Evolutionary conservation across 1,140 invertebrate genomes (phyloP).

Genomic region (Planococcus citri): DNA sequence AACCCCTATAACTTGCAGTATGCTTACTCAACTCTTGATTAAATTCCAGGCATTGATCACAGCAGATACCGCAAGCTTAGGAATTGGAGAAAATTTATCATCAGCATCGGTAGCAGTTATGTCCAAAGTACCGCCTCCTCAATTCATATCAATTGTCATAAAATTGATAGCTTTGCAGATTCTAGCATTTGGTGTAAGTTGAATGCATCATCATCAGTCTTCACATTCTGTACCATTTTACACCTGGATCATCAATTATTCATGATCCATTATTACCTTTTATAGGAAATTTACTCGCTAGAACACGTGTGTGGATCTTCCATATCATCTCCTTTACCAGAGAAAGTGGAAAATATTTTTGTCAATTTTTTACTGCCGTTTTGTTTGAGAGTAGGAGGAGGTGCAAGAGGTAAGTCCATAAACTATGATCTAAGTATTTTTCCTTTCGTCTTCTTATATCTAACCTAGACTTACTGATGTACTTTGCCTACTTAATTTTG

Average conservation of each 20-base stretch:
- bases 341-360: conserved; percentile 87
- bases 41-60: conserved; percentile 43
- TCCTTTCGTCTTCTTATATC: too few relatives aligned
- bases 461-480: too few relatives aligned
- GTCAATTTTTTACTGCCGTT: conserved; percentile 93
- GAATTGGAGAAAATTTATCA: conserved; percentile 45
- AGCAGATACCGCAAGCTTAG: conserved; percentile 48
- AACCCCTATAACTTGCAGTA: too few relatives aligned
- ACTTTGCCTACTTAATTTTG: too few relatives aligned
- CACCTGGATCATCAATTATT: too few relatives aligned
- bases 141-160: conserved; percentile 93
- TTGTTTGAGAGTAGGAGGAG: conserved; percentile 83
- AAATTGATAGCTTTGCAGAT: conserved; percentile 87
- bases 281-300: conserved; percentile 75
- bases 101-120: conserved; percentile 65
- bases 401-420: conserved; percentile 58
- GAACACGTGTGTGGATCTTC: conserved; percentile 84
- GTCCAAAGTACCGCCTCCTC: conserved; percentile 75
- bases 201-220: neutral
- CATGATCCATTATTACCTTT: conserved; percentile 30
- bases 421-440: neutral
- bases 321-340: conserved; percentile 71
- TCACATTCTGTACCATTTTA: too few relatives aligned
- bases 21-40: too few relatives aligned
- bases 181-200: conserved; percentile 65